Conservation (phyloP, 2,888 invertebrate genomes). For the Pseudococcus viburni region DNA sequence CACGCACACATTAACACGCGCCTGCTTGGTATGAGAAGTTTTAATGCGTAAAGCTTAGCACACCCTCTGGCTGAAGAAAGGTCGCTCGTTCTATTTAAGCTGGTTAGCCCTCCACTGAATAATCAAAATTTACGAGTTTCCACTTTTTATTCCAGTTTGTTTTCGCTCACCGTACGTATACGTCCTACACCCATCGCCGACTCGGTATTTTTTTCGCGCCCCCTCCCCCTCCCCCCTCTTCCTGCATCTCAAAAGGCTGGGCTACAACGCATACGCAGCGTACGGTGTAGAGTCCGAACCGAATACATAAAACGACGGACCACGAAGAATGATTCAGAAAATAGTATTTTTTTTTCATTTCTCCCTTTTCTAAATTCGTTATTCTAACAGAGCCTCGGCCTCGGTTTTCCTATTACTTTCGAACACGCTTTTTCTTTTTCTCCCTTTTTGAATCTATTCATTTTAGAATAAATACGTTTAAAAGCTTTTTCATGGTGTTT, state of each 20-base stretch:
- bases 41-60: slow-evolving; percentile 62
- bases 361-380: slow-evolving; percentile 59
- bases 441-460: slow-evolving; percentile 60
- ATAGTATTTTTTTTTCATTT: slow-evolving; percentile 56
- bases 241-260: too few species aligned
- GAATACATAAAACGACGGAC: slow-evolving; percentile 60
- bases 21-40: slow-evolving; percentile 58
- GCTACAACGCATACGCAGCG: too few species aligned
- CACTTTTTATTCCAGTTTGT: slow-evolving; percentile 65
- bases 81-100: slow-evolving; percentile 65
- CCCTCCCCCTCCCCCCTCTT: background rate
- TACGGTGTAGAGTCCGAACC: background rate
- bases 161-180: slow-evolving; percentile 29
- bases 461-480: slow-evolving; percentile 63
- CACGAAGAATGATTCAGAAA: slow-evolving; percentile 60
- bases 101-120: slow-evolving; percentile 68
- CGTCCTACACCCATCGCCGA: slow-evolving; percentile 2
- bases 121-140: slow-evolving; percentile 69
- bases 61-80: slow-evolving; percentile 57
- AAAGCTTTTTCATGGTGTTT: slow-evolving; percentile 62
- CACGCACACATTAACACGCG: slow-evolving; percentile 55
- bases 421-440: slow-evolving; percentile 58
- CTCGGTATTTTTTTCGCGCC: slow-evolving; percentile 44
- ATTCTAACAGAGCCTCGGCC: slow-evolving; percentile 35
- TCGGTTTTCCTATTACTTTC: slow-evolving; percentile 61